phyloP scores from a whole-genome alignment of 2,888 invertebrate species.

The Cantharis nigra region DNA sequence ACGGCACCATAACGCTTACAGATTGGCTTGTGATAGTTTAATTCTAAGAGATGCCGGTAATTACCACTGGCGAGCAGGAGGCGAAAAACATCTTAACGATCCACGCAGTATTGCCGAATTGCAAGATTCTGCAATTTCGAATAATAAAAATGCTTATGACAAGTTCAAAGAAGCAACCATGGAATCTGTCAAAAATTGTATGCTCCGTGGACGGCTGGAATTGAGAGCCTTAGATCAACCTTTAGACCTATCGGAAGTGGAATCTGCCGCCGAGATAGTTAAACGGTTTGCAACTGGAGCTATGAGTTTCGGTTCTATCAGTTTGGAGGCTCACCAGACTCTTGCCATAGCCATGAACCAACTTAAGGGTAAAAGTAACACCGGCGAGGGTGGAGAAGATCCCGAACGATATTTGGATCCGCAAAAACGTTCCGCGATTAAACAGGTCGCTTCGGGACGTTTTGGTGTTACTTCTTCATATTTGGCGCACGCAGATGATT shows the following conservation, averaged over 20 bases:
- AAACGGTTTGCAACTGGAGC: constrained; percentile 88
- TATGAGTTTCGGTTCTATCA: constrained; percentile 74
- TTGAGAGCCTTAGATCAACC: constrained; percentile 77
- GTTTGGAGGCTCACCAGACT: constrained; percentile 93
- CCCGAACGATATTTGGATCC: constrained; percentile 76
- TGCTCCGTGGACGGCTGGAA: constrained; percentile 91
- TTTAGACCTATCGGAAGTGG: constrained; percentile 86
- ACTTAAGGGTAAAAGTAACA: constrained; percentile 97
- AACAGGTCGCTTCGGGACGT: constrained; percentile 97
- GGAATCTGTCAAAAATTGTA: constrained; percentile 83
- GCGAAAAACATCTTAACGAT: constrained; percentile 98
- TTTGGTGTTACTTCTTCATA: constrained; percentile 99
- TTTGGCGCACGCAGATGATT: constrained; percentile 94
- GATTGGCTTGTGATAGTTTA: constrained; percentile 69
- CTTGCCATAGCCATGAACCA: constrained; percentile 97
- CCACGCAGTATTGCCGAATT: constrained; percentile 77
- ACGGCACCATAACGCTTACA: constrained; percentile 78
- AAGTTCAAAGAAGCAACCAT: constrained; percentile 84
- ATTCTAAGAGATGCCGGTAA: constrained; percentile 82
- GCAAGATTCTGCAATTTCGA: constrained; percentile 85
- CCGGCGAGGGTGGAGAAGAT: constrained; percentile 95
- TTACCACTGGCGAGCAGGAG: constrained; percentile 96
- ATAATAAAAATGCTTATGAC: constrained; percentile 82
- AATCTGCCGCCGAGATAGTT: constrained; percentile 92
- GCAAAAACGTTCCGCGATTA: constrained; percentile 90